Base-by-base conservation (phyloP, 2,888 invertebrate genomes). In the Cerceris ruficornis region DNA sequence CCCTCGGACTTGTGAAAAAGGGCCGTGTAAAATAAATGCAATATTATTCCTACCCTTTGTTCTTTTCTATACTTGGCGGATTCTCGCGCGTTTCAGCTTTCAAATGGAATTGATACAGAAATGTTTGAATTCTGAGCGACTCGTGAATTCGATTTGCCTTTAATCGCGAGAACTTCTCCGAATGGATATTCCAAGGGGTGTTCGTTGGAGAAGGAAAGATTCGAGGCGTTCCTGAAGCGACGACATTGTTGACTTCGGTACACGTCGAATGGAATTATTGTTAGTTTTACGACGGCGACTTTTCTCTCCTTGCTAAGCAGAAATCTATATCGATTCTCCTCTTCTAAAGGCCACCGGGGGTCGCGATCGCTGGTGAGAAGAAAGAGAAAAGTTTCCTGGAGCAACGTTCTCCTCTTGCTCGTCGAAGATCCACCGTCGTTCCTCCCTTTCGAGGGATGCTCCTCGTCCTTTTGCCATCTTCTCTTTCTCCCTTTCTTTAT, bases 271-370 rank as follows among this genome's bases (percentile, higher is more conserved):
- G 74, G 78, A 85, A 87, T 86, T 83, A 86, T 85, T 84, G 84
- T 87, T 87, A 85, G 83, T 87, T 88, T 85, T 88, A 85, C 83
- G 84, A 75, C 74, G 67, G 70, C 65, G 77, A 80, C 71, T 84
- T 86, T 85, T 85, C 75, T 82, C 77, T 73, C 72, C 59, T 69
- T 79, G 75, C 64, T 71, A 75, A 73, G 81, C 75, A 79, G 76
- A 86, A 86, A 86, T 82, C 81, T 80, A 78, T 82, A 84, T 78
- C 75, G 15, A 54, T 61, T 28, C 52, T 59, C n/a, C 6, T n/a
- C 13, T 42, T 8, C 17, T 15, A 28, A 6, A 15, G 13, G 50
- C n/a, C 15, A n/a, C n/a, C n/a, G n/a, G n/a, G n/a, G 9, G 41
- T 41, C 15, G 42, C 17, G 14, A 15, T 39, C 8, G 17, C 7